Conservation (phyloP, 2,113 vertebrate genomes). For the Erinaceus europaeus region DNA sequence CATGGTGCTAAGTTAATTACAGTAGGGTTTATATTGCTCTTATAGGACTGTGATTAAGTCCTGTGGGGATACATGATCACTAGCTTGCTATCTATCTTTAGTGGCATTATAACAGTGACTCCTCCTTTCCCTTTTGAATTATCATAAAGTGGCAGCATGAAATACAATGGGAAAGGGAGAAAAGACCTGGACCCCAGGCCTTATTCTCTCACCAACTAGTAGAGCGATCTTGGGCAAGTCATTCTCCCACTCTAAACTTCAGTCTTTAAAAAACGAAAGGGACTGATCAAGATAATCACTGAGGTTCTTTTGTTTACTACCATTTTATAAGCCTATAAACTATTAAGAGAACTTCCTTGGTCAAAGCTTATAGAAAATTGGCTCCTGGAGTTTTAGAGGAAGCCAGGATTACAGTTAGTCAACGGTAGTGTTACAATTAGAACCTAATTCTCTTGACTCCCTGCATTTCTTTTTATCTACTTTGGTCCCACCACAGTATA, state of each 20-base stretch:
- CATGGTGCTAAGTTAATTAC: conserved; percentile 67
- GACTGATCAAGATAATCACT: not conserved
- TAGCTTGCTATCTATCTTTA: conserved; percentile 49
- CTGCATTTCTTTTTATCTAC: conserved; percentile 45
- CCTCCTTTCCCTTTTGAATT: not conserved
- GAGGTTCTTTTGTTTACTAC: not conserved
- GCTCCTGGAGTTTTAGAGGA: conserved; percentile 33
- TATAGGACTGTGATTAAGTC: conserved; percentile 55
- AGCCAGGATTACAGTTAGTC: conserved; percentile 28
- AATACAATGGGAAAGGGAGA: not conserved
- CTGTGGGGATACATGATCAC: conserved; percentile 44
- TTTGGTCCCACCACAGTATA: conserved; percentile 10
- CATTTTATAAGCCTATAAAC: conserved; percentile 40
- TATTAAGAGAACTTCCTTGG: conserved; percentile 12
- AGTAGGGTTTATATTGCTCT: conserved; percentile 45
- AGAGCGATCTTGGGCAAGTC: not conserved
- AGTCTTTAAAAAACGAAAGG: conserved; percentile 6
- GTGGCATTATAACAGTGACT: conserved; percentile 7
- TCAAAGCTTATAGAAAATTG: conserved; percentile 38
- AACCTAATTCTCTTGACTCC: conserved; percentile 45
- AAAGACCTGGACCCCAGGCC: not conserved
- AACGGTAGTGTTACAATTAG: conserved; percentile 43
- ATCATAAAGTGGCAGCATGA: not conserved
- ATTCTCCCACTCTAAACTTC: not conserved
- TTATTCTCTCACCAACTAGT: not conserved